Percentiles rank a stretch among this genome's conserved stretches.
Evolutionary conservation across 2,888 invertebrate species (phyloP).

Genomic region (Boloria euphrosyne): DNA sequence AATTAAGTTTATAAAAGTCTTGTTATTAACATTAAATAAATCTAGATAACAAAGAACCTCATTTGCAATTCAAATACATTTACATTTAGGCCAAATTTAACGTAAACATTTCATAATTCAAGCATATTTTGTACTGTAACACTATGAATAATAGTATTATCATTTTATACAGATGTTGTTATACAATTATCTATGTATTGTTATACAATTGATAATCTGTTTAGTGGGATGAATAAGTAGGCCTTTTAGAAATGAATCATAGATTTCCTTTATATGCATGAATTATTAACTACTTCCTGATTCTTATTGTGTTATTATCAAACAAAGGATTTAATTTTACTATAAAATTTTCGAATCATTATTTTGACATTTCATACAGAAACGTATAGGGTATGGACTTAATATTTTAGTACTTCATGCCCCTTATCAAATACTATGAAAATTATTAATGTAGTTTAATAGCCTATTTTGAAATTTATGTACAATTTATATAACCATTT

Average conservation of each 20-base stretch:
- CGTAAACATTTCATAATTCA: background rate
- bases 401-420: too few species aligned
- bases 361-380: too few species aligned
- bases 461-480: too few species aligned
- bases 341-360: too few species aligned
- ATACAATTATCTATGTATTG: too few species aligned
- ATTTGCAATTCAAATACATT: conserved; percentile 12
- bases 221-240: conserved; percentile 20
- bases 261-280: background rate
- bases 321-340: background rate
- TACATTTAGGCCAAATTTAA: conserved; percentile 5
- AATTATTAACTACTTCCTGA: background rate
- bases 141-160: too few species aligned
- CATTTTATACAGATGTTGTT: background rate
- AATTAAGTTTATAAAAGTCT: background rate
- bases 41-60: background rate
- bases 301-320: conserved; percentile 1
- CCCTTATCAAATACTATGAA: too few species aligned
- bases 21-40: background rate
- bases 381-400: too few species aligned
- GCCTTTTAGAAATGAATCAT: conserved; percentile 16
- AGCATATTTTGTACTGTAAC: background rate
- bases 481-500: too few species aligned
- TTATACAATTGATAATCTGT: conserved; percentile 7
- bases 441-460: too few species aligned